Evolutionary conservation across 2,113 vertebrate species (phyloP), one percentile per base, ranked within the genome.

Genomic region (Ctenomys sociabilis): DNA sequence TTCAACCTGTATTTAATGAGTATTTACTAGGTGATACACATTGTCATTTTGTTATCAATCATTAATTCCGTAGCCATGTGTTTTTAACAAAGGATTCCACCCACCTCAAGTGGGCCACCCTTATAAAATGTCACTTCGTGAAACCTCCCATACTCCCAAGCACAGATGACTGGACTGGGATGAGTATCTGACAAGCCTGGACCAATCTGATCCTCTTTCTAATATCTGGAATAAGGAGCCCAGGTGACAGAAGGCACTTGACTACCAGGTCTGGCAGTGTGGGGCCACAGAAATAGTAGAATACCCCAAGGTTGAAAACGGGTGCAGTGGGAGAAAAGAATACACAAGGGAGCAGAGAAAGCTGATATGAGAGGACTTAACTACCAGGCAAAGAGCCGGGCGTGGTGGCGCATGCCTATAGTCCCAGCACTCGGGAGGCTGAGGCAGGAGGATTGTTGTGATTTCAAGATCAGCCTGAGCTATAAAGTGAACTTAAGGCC

Each of bases 1-100:
- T 83, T 85, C n/a, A 73, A 84, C 40, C 82, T 85, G 37, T 26
- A 93, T 59, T 86, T 92, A 90, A 83, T 88, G 86, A 96, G 32
- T 84, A 17, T 73, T 85, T 90, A 28, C 17, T 22, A 93, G 59
- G 54, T 35, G 2, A 52, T 1, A 85, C 43, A 28, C 24, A 54
- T 1, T 93, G 35, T 63, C n/a, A 88, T 52, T 12, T 52, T 12
- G 52, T 88, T 59, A 78, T 73, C 87, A 92, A 93, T 66, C 28
- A 73, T 45, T 84, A 94, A 73, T 80, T 82, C 63, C 84, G 28
- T 52, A 68, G 59, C 21, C n/a, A n/a, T n/a, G n/a, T n/a, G n/a
- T n/a, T n/a, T 87, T 96, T 88, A 70, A 90, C n/a, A n/a, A n/a
- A n/a, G n/a, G 89, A 78, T 63, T 4, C 88, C 88, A 72, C 35